These are phyloP conservation scores for Thymelicus lineola DNA, from an alignment of 2,888 invertebrate genomes.

Conservation along the genomic window DNA sequence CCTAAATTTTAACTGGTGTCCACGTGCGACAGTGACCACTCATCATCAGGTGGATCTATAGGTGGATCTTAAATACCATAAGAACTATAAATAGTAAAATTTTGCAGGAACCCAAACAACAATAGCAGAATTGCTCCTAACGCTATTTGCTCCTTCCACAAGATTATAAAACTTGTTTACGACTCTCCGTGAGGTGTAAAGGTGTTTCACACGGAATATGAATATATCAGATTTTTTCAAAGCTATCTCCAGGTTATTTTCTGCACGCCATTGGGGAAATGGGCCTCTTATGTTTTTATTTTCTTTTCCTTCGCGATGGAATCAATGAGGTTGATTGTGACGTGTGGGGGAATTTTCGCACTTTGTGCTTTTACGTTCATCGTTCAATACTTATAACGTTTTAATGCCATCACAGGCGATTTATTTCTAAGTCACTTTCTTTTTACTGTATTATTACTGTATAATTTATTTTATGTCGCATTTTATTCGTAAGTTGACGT, in stretches of 20 bases:
- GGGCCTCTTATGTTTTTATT: constrained; percentile 43
- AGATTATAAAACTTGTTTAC: constrained; percentile 55
- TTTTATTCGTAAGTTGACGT: too few relatives aligned
- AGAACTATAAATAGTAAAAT: background rate
- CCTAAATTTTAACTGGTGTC: too few relatives aligned
- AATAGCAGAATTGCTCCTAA: background rate
- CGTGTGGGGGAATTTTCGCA: constrained; percentile 8
- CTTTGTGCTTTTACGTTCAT: background rate
- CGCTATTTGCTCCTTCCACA: constrained; percentile 38
- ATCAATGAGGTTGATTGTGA: constrained; percentile 21
- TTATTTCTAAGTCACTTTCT: background rate
- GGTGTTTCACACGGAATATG: constrained; percentile 42
- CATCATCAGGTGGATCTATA: too few relatives aligned
- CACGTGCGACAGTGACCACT: too few relatives aligned
- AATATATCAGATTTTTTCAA: constrained; percentile 45
- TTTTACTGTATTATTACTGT: too few relatives aligned
- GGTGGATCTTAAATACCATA: too few relatives aligned
- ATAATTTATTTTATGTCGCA: too few relatives aligned
- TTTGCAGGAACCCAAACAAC: background rate
- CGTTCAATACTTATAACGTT: background rate
- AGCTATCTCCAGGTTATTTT: constrained; percentile 22
- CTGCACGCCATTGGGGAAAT: constrained; percentile 26
- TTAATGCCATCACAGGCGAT: background rate
- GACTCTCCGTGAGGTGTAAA: constrained; percentile 44
- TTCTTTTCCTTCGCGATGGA: constrained; percentile 14